These are phyloP conservation scores for Dicrostonyx torquatus DNA, from an alignment of 2,797 vertebrate genomes.

Conservation along the genomic window DNA sequence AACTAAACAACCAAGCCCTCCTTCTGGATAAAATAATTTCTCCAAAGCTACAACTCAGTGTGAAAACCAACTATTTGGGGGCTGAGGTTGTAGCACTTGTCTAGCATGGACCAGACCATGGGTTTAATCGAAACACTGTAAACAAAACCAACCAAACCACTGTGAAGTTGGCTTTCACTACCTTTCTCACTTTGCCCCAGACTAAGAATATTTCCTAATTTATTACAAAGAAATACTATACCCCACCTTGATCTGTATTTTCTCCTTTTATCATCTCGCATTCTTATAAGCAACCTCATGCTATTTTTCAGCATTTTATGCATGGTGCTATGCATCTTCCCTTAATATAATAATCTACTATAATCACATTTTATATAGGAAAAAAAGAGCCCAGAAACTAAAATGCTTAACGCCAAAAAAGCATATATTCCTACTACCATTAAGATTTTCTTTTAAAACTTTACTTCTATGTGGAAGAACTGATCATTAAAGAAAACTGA, in stretches of 20 bases:
- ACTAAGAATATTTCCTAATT: background rate
- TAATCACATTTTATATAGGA: background rate
- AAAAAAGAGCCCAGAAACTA: slow-evolving; percentile 39
- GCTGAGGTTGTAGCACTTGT: background rate
- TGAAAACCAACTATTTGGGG: background rate
- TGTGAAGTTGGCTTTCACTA: background rate
- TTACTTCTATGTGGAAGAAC: background rate
- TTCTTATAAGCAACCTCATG: slow-evolving; percentile 40
- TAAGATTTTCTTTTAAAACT: background rate
- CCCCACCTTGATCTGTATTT: background rate
- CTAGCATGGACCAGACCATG: background rate
- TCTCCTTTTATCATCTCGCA: background rate
- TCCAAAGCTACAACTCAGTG: background rate
- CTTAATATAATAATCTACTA: slow-evolving; percentile 30
- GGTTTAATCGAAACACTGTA: background rate
- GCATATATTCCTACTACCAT: background rate
- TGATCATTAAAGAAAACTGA: slow-evolving; percentile 2
- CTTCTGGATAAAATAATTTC: slow-evolving; percentile 3
- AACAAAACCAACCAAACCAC: background rate
- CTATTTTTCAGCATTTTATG: slow-evolving; percentile 16
- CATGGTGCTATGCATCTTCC: background rate
- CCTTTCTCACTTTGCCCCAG: background rate
- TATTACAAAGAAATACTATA: slow-evolving; percentile 16
- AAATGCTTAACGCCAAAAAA: slow-evolving; percentile 50
- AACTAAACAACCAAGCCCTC: background rate